Evolutionary conservation across 1,140 invertebrate genomes (phyloP), one percentile per base, ranked within the genome.

Genomic region (Danaus plexippus): DNA sequence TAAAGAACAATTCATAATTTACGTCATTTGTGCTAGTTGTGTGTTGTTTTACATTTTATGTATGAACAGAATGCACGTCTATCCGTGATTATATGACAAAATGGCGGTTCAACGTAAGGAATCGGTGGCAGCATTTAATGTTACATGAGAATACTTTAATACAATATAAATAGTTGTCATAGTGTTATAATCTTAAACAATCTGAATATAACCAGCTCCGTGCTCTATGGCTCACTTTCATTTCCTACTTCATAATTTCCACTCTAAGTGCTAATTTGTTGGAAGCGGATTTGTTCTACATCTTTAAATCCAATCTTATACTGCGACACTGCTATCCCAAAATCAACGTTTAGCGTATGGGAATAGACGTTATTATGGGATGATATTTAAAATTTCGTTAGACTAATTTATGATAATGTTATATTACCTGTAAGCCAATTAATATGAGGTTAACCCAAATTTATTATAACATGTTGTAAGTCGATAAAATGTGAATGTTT

Each of bases 211-310:
- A 32, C 22, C 22, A 32, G 7, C 5, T 32, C 22, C 76, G 76
- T 79, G 76, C 70, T 67, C 59, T 50, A 70, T 67, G 52, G 65
- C 63, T 43, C 63, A 61, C 69, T 67, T 79, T 72, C 68, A 49
- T 60, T 81, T 79, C 73, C 78, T 69, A 70, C 57, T 44, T 77
- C 72, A 71, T 79, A 81, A 79, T 62, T 77, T 71, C 60, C 60
- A 47, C 54, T 66, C 67, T 69, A 71, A 73, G 51, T 68, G 65
- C 65, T 67, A 65, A 57, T 76, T 69, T 56, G 58, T 52, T 68
- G 71, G 66, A 66, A 62, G 56, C 63, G 71, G 71, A 73, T 70
- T 76, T 69, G 61, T 73, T 67, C 74, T 58, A 71, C 43, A 70
- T 79, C 69, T 73, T 71, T 71, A 61, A 63, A 44, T 50, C 47